These are phyloP conservation scores for Achlya flavicornis DNA, from an alignment of 2,888 invertebrate genomes.

Conservation along the genomic window DNA sequence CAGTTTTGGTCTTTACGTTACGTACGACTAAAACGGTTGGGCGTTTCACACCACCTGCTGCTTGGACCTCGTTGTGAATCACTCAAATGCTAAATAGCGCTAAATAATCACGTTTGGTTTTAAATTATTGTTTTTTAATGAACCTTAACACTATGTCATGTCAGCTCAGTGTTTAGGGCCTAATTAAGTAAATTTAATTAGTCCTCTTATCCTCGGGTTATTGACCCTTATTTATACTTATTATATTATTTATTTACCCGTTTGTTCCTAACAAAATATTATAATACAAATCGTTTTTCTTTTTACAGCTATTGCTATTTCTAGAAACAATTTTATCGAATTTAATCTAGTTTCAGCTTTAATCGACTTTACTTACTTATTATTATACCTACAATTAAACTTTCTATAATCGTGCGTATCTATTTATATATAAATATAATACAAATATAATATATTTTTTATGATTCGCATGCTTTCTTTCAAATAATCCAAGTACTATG, in stretches of 20 bases:
- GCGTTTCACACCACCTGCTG: background rate
- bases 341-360: background rate
- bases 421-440: background rate
- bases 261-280: too few species aligned
- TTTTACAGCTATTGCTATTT: too few species aligned
- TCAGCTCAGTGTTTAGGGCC: too few species aligned
- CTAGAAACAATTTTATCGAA: background rate
- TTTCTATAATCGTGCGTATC: background rate
- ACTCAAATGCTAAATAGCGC: background rate
- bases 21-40: background rate
- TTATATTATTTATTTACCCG: too few species aligned
- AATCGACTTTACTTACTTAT: background rate
- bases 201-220: too few species aligned
- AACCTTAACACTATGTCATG: background rate
- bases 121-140: background rate
- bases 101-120: background rate
- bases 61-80: background rate
- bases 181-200: background rate
- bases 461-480: constrained; percentile 1
- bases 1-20: background rate
- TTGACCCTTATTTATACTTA: too few species aligned
- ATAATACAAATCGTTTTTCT: too few species aligned
- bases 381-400: background rate
- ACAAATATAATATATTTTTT: background rate
- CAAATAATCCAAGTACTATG: background rate